These are phyloP conservation scores for Sinodicranocentrus sp. DNA, from an alignment of 2,888 invertebrate genomes.

Conservation along the genomic window DNA sequence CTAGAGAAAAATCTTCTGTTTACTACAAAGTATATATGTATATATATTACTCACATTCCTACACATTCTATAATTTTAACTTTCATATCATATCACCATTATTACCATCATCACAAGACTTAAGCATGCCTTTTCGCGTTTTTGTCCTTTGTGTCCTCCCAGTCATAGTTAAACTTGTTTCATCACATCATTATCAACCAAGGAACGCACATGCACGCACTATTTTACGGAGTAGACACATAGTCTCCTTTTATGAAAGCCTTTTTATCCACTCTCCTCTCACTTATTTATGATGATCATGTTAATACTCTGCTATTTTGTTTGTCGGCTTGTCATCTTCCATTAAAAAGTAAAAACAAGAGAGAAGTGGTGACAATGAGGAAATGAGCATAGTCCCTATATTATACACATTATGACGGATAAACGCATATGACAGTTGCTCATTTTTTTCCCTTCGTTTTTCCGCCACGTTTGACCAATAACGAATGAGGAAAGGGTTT, in stretches of 20 bases:
- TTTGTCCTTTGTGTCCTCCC: slow-evolving; percentile 1
- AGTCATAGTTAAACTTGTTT: slow-evolving; percentile 30
- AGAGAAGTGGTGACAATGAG: slow-evolving; percentile 62
- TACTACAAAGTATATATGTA: neutral
- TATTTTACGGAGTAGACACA: neutral
- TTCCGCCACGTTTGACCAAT: neutral
- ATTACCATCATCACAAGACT: slow-evolving; percentile 22
- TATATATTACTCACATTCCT: too few relatives aligned
- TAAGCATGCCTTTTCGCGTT: slow-evolving; percentile 18
- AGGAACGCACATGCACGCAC: neutral
- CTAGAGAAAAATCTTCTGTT: neutral
- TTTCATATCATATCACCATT: slow-evolving; percentile 27
- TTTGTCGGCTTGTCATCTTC: slow-evolving; percentile 51
- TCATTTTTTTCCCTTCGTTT: slow-evolving; percentile 46
- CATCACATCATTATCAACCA: slow-evolving; percentile 44
- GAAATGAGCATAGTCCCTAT: slow-evolving; percentile 55
- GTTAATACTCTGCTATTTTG: slow-evolving; percentile 26
- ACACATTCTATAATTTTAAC: neutral
- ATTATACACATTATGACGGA: slow-evolving; percentile 55
- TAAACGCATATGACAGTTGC: slow-evolving; percentile 57
- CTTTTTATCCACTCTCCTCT: neutral
- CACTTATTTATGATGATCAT: slow-evolving; percentile 9
- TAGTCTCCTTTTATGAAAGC: neutral
- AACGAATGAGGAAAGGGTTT: neutral
- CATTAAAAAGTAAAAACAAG: slow-evolving; percentile 30